Percentiles rank a stretch among this genome's conserved stretches.
Conservation (phyloP, 2,113 vertebrate species). For the Microtus oregoni region DNA sequence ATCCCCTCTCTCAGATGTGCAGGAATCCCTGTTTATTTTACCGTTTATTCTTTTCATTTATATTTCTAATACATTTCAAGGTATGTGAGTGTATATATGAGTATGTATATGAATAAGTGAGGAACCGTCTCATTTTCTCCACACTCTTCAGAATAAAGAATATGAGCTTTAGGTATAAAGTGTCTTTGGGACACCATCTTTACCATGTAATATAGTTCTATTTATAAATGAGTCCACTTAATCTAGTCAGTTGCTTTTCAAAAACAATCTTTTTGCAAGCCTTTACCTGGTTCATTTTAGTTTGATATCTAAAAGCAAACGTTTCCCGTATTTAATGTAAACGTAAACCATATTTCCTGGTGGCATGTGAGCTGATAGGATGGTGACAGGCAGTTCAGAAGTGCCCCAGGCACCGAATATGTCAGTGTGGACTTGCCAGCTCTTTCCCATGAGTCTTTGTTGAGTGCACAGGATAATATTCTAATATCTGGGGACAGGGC, state of each 20-base stretch:
- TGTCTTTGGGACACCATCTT: background rate
- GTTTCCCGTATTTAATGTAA: background rate
- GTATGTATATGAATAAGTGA: background rate
- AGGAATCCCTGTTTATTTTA: background rate
- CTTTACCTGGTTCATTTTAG: background rate
- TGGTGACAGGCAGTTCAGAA: background rate
- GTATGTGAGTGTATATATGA: background rate
- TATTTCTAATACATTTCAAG: background rate
- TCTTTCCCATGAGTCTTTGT: background rate
- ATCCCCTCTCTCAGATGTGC: background rate
- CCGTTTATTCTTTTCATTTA: background rate
- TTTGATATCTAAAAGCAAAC: background rate
- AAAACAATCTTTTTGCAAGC: background rate
- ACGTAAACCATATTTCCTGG: background rate
- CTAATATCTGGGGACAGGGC: background rate
- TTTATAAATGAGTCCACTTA: background rate
- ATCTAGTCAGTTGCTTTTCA: background rate
- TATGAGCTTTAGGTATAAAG: background rate
- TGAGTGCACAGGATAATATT: background rate
- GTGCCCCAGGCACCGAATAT: background rate
- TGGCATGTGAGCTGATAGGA: background rate
- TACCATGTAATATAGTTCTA: background rate
- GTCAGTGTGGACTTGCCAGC: background rate
- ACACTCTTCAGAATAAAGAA: background rate
- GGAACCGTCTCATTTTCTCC: background rate